Evolutionary conservation across 1,140 invertebrate genomes (phyloP), one percentile per base, ranked within the genome.

Genomic region (Ridgeia piscesae): DNA sequence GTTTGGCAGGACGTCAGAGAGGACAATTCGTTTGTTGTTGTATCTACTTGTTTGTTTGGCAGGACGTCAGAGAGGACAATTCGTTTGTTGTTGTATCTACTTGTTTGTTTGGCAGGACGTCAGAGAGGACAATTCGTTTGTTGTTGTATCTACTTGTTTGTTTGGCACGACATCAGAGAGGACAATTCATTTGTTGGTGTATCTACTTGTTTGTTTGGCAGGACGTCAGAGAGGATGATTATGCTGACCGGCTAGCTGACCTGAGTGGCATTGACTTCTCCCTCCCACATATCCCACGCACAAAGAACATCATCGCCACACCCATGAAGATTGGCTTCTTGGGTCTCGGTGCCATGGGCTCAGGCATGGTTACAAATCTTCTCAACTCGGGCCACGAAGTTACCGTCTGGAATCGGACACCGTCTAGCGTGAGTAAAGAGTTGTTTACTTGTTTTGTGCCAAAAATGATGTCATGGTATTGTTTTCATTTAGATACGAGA

Each of bases 331-430:
- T 99, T 95, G 99, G 99, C 27, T 99, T 99, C 96, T 97, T 99
- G 58, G 99, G 99, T 0, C 97, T 99, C 14, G 98, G 99, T 88
- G 98, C 98, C 94, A 99, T 99, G 98, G 99, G 99, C n/a, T 97
- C 98, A 89, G 98, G 98, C 33, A 98, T 99, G 94, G 98, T 99
- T 0, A 96, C 95, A 94, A 99, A 99, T 91, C 96, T 99, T 33
- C 97, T 99, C 93, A 98, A 98, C 95, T 98, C 98, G 91, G 98
- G 98, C 11, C 99, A 99, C 96, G 97, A 98, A 94, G 98, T 99
- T 21, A 97, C 98, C 93, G 97, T 99, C 58, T 99, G 99, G 98
- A 99, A 99, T 96, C 97, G 98, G 94, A 98, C 98, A 93, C 97
- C 97, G 48, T 97, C 98, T 92, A 99, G 99, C 97, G 98, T 99